Conservation (phyloP, 2,797 vertebrate species). For the Poeciliopsis gracilis region DNA sequence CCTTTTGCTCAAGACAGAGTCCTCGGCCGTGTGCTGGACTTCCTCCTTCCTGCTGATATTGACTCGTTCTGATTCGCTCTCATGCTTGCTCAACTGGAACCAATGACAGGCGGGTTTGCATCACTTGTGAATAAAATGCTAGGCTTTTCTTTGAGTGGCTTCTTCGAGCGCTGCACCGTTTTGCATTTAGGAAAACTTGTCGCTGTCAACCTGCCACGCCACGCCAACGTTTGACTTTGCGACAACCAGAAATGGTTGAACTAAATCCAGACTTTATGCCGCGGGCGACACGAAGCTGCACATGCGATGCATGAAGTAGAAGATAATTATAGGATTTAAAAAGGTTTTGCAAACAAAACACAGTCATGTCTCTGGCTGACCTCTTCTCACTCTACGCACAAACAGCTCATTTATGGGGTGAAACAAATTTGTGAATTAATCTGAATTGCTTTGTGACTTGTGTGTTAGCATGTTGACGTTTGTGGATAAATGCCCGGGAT, state of each 20-base stretch:
- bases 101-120: not conserved
- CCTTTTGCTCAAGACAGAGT: conserved; percentile 43
- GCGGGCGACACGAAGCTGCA: not conserved
- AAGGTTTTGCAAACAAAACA: not conserved
- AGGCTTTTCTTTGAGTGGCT: not conserved
- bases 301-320: not conserved
- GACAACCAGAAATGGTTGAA: not conserved
- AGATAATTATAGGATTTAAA: not conserved
- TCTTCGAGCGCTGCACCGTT: not conserved
- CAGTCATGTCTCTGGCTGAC: not conserved
- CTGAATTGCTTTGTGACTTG: no score
- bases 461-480: no score
- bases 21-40: not conserved
- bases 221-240: not conserved
- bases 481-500: no score
- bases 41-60: conserved; percentile 43
- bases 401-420: no score
- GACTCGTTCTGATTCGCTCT: conserved; percentile 42
- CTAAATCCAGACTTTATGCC: not conserved
- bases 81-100: conserved; percentile 22
- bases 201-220: not conserved
- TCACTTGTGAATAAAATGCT: not conserved
- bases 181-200: not conserved
- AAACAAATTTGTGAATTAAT: no score
- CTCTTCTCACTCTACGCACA: no score